A percentile compares a stretch with the other conserved stretches of the same genome.
Conservation (phyloP, 2,888 invertebrate genomes). For the Patella pellucida region DNA sequence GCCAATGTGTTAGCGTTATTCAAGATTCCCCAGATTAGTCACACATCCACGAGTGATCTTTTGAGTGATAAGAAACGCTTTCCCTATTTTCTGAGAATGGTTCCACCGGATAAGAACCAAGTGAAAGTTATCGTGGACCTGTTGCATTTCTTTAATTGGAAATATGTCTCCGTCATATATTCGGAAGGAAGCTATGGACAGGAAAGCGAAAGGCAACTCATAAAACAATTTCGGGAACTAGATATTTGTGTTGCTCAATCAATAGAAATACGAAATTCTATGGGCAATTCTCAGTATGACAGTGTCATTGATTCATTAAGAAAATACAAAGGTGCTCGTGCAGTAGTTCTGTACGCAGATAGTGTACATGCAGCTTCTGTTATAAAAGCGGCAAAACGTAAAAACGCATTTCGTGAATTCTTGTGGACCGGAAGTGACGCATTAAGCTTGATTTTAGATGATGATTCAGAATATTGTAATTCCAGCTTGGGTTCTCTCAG, state of each 20-base stretch:
- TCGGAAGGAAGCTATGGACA: slow-evolving; percentile 76
- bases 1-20: slow-evolving; percentile 57
- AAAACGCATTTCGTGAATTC: slow-evolving; percentile 47
- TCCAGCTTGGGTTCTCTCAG: slow-evolving; percentile 37
- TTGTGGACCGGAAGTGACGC: slow-evolving; percentile 65
- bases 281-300: slow-evolving; percentile 29
- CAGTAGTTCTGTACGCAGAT: slow-evolving; percentile 60
- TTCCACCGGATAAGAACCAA: slow-evolving; percentile 61
- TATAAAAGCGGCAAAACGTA: slow-evolving; percentile 42
- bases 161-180: slow-evolving; percentile 82
- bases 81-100: slow-evolving; percentile 62
- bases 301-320: slow-evolving; percentile 29
- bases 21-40: slow-evolving; percentile 59
- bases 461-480: slow-evolving; percentile 35
- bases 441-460: slow-evolving; percentile 35
- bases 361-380: slow-evolving; percentile 49
- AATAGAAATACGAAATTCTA: slow-evolving; percentile 35
- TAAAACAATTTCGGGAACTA: slow-evolving; percentile 22
- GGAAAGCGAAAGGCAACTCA: slow-evolving; percentile 46
- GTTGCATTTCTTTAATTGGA: slow-evolving; percentile 76
- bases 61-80: slow-evolving; percentile 58
- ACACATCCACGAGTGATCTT: slow-evolving; percentile 56
- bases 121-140: slow-evolving; percentile 53
- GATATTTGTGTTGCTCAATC: slow-evolving; percentile 55
- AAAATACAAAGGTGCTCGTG: slow-evolving; percentile 37